Base-by-base conservation (phyloP, 2,888 invertebrate genomes). In the Mythimna lalbum region DNA sequence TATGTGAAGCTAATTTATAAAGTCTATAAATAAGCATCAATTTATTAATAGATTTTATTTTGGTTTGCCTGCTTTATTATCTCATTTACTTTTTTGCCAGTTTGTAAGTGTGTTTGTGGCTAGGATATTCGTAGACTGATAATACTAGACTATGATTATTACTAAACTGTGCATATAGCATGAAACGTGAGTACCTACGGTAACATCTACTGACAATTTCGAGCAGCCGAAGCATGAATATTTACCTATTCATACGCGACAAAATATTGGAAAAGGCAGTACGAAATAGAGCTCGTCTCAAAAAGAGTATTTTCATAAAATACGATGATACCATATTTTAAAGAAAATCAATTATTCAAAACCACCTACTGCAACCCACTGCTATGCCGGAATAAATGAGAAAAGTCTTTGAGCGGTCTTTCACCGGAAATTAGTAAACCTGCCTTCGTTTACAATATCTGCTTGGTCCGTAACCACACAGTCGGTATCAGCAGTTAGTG, bases 401-500 rank as follows among this genome's bases (percentile, higher is more conserved):
- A 70, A 70, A 70, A 76, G 47, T 62, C 52, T 63, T 74, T 53
- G 52, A 64, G 56, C 52, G 56, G 27, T 43, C 43, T 74, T 43
- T 66, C 57, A 27, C 57, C 73, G 62, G 69, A 64, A 79, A 79
- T 68, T 56, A 64, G 53, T 53, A 43, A 68, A 73, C 52, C 53
- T 55, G 56, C 49, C 59, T 59, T 61, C 52, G 57, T 23, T 69
- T 61, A 57, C 64, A 69, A 63, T 69, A 56, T 68, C 39, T 80
- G 62, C 56, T 27, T 36, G 21, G 31, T 43, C 39, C 10, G 36
- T 63, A 60, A 75, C 76, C 80, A 21, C 75, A 79, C 62, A 31
- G 43, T 63, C 69, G 62, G 69, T 74, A 65, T 64, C 69, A 69
- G 52, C 53, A 49, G 64, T 63, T 69, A 80, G 65, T 69, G 64